A percentile compares a stretch with the other conserved stretches of the same genome.
These are phyloP conservation scores for Andrena cerasifolii DNA, from an alignment of 1,140 invertebrate genomes.

Conservation along the genomic window DNA sequence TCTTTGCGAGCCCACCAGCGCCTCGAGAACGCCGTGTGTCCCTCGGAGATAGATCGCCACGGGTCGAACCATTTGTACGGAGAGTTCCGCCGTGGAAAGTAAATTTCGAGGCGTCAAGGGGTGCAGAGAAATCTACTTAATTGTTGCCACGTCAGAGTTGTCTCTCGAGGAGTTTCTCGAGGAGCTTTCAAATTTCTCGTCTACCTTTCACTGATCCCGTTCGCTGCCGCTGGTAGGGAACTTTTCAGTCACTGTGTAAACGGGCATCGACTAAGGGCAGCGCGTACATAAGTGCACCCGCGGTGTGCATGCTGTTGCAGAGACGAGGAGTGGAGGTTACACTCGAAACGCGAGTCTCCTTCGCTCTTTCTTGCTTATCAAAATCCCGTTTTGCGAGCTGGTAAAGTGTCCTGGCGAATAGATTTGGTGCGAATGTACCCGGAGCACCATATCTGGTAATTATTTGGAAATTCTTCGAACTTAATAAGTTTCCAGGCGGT, in stretches of 20 bases:
- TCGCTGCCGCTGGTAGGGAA: neutral
- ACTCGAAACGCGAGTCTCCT: neutral
- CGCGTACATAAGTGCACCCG: conserved; percentile 35
- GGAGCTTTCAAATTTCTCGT: neutral
- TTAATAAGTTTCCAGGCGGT: too few relatives aligned
- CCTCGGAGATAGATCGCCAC: neutral
- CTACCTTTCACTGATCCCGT: neutral
- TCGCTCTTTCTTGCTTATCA: too few relatives aligned
- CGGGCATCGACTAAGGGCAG: too few relatives aligned
- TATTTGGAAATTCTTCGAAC: too few relatives aligned
- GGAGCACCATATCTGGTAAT: too few relatives aligned
- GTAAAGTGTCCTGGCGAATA: neutral
- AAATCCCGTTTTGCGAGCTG: too few relatives aligned
- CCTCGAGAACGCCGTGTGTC: neutral
- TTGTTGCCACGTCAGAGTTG: neutral
- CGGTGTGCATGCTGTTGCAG: neutral
- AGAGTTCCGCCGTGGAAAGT: neutral
- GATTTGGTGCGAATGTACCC: too few relatives aligned
- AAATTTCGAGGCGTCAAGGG: neutral
- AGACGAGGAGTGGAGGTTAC: too few relatives aligned
- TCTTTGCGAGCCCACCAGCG: neutral
- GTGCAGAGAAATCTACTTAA: neutral
- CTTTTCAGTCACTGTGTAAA: neutral
- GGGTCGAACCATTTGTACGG: neutral
- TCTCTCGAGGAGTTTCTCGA: neutral